These are phyloP conservation scores for Labia minor DNA, from an alignment of 2,888 invertebrate species.

Conservation along the genomic window DNA sequence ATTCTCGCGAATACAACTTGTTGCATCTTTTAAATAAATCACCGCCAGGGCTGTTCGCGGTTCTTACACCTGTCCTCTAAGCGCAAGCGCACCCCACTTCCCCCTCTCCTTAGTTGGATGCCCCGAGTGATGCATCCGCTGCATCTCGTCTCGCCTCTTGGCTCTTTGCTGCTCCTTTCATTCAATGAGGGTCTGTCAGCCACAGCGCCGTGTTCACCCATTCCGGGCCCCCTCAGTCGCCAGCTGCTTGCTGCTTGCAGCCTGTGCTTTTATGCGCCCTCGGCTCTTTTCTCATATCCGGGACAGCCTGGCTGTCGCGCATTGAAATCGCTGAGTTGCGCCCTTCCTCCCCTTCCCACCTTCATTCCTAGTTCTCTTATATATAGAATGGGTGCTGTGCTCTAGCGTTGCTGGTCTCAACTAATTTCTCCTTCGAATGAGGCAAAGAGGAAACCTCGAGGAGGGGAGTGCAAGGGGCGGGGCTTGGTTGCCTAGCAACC, in stretches of 20 bases:
- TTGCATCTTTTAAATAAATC: constrained; percentile 13
- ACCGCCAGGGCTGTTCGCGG: not conserved
- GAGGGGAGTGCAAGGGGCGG: not conserved
- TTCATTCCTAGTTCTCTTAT: too few species aligned
- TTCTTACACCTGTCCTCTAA: not conserved
- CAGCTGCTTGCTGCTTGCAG: too few species aligned
- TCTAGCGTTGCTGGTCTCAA: not conserved
- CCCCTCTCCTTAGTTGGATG: too few species aligned
- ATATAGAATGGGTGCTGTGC: not conserved
- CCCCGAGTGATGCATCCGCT: too few species aligned
- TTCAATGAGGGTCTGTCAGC: too few species aligned
- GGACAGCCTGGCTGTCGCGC: not conserved
- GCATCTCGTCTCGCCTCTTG: too few species aligned
- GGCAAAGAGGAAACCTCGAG: not conserved
- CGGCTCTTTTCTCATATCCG: too few species aligned
- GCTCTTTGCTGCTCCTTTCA: too few species aligned
- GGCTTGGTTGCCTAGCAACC: constrained; percentile 3
- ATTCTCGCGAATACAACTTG: not conserved
- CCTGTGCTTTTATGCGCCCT: too few species aligned
- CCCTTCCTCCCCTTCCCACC: not conserved
- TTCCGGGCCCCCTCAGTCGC: too few species aligned
- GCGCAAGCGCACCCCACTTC: constrained; percentile 8
- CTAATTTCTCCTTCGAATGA: not conserved
- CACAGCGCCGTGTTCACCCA: too few species aligned
- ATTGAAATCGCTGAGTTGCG: not conserved